Conservation (phyloP, 2,797 vertebrate species). For the Poeciliopsis presidionis region DNA sequence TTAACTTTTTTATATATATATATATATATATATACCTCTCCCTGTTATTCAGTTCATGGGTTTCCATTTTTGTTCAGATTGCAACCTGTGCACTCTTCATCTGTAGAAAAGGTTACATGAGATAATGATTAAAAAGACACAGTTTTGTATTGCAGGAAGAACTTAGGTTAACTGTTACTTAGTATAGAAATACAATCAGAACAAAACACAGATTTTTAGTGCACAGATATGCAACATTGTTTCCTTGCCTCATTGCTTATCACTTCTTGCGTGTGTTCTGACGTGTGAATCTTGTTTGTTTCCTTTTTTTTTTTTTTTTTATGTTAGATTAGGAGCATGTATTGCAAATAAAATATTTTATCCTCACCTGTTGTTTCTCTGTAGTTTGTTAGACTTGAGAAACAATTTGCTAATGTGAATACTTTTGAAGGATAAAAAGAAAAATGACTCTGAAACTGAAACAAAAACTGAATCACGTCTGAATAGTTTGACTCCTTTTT, state of each 20-base stretch:
- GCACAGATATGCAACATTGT: conserved; percentile 79
- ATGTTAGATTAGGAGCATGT: conserved; percentile 25
- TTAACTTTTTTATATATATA: conserved; percentile 14
- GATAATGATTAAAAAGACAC: not conserved
- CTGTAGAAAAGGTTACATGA: conserved; percentile 66
- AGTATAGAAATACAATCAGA: not conserved
- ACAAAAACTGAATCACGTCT: not conserved
- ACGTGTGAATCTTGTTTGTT: conserved; percentile 62
- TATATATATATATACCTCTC: conserved; percentile 11
- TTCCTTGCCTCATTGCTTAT: conserved; percentile 77
- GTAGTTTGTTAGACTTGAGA: conserved; percentile 16
- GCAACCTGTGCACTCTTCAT: conserved; percentile 90
- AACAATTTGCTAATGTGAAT: not conserved
- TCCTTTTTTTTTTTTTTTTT: conserved; percentile 39
- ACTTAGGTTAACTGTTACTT: not conserved
- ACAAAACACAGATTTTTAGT: conserved; percentile 72
- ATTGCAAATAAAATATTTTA: conserved; percentile 4
- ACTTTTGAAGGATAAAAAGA: not conserved
- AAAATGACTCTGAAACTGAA: not conserved
- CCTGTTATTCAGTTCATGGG: conserved; percentile 62
- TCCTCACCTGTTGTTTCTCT: conserved; percentile 31
- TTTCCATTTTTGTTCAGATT: conserved; percentile 79
- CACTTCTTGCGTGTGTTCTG: conserved; percentile 63
- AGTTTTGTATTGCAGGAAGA: not conserved
- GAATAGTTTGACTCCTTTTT: conserved; percentile 11